These are phyloP conservation scores for Polymixis flavicincta DNA, from an alignment of 2,888 invertebrate genomes.

Conservation along the genomic window DNA sequence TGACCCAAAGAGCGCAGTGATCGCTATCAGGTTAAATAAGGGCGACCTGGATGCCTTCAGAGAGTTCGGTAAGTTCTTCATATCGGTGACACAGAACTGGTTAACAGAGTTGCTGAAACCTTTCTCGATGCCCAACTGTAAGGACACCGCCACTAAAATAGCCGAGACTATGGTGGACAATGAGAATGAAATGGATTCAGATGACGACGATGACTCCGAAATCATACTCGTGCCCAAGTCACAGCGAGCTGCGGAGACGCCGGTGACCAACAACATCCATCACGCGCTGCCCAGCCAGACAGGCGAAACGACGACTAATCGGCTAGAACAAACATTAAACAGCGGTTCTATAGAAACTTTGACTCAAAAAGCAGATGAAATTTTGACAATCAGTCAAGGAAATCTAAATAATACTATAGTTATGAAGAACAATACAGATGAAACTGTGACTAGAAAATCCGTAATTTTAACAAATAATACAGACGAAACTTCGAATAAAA, in stretches of 20 bases:
- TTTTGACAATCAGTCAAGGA: slow-evolving; percentile 15
- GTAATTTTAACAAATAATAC: slow-evolving; percentile 4
- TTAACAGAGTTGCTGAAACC: slow-evolving; percentile 69
- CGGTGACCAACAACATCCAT: slow-evolving; percentile 4
- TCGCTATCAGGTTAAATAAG: slow-evolving; percentile 63
- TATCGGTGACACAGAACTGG: slow-evolving; percentile 74
- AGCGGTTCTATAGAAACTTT: slow-evolving; percentile 17
- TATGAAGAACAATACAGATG: slow-evolving; percentile 7
- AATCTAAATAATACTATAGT: slow-evolving; percentile 1
- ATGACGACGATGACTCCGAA: slow-evolving; percentile 57
- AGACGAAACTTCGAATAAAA: not conserved
- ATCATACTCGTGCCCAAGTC: slow-evolving; percentile 25
- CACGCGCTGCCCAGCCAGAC: not conserved
- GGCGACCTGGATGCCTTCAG: slow-evolving; percentile 73
- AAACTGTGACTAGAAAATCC: not conserved
- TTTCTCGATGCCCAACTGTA: slow-evolving; percentile 61
- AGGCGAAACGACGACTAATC: not conserved
- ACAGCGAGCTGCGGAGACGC: not conserved
- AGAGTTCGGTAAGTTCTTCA: slow-evolving; percentile 79
- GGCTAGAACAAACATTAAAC: not conserved
- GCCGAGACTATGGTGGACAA: slow-evolving; percentile 58
- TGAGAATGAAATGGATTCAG: slow-evolving; percentile 43
- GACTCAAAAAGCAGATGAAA: slow-evolving; percentile 22
- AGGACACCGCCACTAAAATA: slow-evolving; percentile 62
- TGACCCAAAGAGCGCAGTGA: slow-evolving; percentile 65